phyloP scores from a whole-genome alignment of 1,140 invertebrate species.

The Euura saliciscinereae region DNA sequence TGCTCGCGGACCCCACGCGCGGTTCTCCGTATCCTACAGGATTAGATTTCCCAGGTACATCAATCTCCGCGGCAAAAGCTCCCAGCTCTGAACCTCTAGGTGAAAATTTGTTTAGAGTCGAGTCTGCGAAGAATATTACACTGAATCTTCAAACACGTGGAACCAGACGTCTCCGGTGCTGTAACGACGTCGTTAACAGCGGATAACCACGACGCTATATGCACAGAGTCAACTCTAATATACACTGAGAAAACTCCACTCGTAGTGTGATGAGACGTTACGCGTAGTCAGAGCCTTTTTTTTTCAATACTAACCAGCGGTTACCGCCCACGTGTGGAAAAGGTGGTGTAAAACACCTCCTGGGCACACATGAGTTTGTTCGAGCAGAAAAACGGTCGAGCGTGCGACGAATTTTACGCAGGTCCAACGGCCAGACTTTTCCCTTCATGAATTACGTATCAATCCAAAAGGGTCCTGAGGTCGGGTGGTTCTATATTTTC shows the following conservation, averaged over 20 bases:
- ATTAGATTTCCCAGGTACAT: no score
- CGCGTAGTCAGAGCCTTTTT: no score
- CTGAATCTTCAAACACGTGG: conserved; percentile 15
- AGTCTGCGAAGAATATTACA: conserved; percentile 19
- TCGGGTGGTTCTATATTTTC: no score
- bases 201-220: not conserved
- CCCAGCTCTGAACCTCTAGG: no score
- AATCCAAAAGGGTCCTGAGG: no score
- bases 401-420: not conserved
- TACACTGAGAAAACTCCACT: no score
- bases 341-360: not conserved
- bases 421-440: no score
- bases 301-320: no score
- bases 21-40: not conserved
- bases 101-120: no score
- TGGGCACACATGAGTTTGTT: not conserved
- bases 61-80: no score
- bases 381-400: not conserved
- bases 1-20: not conserved
- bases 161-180: conserved; percentile 26
- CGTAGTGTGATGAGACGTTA: no score
- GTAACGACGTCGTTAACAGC: conserved; percentile 38
- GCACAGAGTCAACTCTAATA: not conserved
- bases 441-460: no score
- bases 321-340: not conserved